Base-by-base conservation (phyloP, 2,797 vertebrate genomes). In the Sebastes variabilis region DNA sequence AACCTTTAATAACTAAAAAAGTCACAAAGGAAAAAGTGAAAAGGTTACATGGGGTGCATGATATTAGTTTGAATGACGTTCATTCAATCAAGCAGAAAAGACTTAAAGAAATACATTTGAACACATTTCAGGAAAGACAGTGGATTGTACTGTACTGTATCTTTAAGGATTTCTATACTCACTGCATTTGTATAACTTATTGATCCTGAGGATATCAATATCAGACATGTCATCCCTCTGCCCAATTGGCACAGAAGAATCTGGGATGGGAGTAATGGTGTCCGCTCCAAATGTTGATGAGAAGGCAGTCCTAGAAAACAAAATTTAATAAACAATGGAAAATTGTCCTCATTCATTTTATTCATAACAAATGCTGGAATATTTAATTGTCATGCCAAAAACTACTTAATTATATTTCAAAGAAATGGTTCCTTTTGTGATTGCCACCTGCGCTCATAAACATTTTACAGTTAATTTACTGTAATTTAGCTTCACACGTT, bases 231-330 rank as follows among this genome's bases (percentile, higher is more conserved):
- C 6, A 0, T n/a, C 5, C 1, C 2, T 86, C 75, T 92, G 79
- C 5, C 94, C 91, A 3, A 94, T 93, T 22, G 32, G 1, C 16
- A 77, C 70, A 0, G 76, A 69, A 2, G 76, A 0, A 29, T 94
- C 34, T 0, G 79, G 89, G 64, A 89, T 81, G 18, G 94, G 93
- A 42, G 11, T 88, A 8, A 95, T 88, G 29, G 91, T 93, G 25
- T 88, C 77, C 0, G 0, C 0, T 56, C 56, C 4, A 0, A 0
- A 0, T 0, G 3, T 56, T 10, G 2, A 64, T 58, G 78, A 81
- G 42, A 95, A 94, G 49, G 90, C 90, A 13, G 66, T 86, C 58
- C 92, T 95, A 42, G 38, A 42, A 0, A 42, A 42, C 0, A 42
- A 14, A 14, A 16, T 2, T 1, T 38, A 16, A 42, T 9, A 18